A percentile compares a stretch with the other conserved stretches of the same genome.
Conservation (phyloP, 2,113 vertebrate genomes). For the Indicator maculatus region DNA sequence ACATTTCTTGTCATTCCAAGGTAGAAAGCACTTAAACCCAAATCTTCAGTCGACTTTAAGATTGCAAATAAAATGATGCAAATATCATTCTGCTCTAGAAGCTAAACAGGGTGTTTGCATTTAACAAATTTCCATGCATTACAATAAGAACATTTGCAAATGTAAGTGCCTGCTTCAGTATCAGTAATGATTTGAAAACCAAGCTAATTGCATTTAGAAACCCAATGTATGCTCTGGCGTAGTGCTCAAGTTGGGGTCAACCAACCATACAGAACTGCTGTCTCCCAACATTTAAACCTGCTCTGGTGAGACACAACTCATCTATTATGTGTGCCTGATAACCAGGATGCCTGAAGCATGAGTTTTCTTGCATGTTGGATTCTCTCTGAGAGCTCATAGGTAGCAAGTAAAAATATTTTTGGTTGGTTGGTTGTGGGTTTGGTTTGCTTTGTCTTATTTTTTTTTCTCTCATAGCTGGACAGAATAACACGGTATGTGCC, state of each 20-base stretch:
- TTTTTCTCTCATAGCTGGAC: not conserved
- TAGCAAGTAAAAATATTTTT: not conserved
- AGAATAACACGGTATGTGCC: not conserved
- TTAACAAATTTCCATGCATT: not conserved
- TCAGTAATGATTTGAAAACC: not conserved
- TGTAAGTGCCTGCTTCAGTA: not conserved
- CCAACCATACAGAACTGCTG: not conserved
- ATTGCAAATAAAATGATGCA: slow-evolving; percentile 4
- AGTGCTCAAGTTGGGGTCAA: not conserved
- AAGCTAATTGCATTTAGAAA: not conserved
- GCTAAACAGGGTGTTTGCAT: not conserved
- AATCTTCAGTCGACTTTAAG: not conserved
- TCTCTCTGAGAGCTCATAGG: not conserved
- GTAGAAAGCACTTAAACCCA: not conserved
- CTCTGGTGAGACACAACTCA: not conserved
- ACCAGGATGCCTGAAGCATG: not conserved
- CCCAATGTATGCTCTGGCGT: not conserved
- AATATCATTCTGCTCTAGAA: not conserved
- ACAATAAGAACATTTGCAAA: not conserved
- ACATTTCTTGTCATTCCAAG: not conserved
- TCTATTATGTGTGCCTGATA: not conserved
- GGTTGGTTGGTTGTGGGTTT: too few relatives aligned
- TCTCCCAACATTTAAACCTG: not conserved
- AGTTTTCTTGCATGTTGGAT: not conserved
- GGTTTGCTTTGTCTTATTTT: too few relatives aligned